Evolutionary conservation across 2,888 invertebrate genomes (phyloP).

Genomic region (Neuroscelio doddi): DNA sequence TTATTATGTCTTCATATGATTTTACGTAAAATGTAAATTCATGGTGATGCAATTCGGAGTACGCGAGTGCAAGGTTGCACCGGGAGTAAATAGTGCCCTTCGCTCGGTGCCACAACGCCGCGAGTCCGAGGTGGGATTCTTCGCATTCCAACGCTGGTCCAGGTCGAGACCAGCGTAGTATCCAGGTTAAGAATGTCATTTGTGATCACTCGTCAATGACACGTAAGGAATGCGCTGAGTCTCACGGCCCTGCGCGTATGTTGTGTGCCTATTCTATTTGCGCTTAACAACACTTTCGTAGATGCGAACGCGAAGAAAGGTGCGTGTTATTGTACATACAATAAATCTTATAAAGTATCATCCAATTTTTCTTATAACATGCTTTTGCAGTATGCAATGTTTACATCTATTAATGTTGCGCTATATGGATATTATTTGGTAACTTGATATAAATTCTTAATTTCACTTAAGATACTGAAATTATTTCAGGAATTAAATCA

Average conservation of each 20-base stretch:
- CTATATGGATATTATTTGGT: too few species aligned
- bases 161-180: constrained; percentile 56
- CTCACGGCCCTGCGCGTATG: constrained; percentile 7
- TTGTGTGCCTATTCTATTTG: not conserved
- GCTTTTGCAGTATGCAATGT: too few species aligned
- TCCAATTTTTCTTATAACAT: too few species aligned
- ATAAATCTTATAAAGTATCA: too few species aligned
- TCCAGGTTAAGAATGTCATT: constrained; percentile 62
- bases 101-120: constrained; percentile 24
- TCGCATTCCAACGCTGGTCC: constrained; percentile 53
- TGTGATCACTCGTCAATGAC: constrained; percentile 63
- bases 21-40: not conserved
- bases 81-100: constrained; percentile 7
- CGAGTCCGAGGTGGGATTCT: constrained; percentile 46
- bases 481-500: too few species aligned
- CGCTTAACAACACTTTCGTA: too few species aligned
- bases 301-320: not conserved
- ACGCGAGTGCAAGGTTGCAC: constrained; percentile 11
- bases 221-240: constrained; percentile 65
- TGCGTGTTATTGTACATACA: too few species aligned
- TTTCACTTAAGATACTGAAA: too few species aligned
- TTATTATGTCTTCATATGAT: not conserved
- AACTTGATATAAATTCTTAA: too few species aligned
- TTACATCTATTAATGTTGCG: too few species aligned
- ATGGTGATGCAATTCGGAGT: not conserved